These are phyloP conservation scores for Girardia tigrina DNA, from an alignment of 2,888 invertebrate species.

Conservation along the genomic window DNA sequence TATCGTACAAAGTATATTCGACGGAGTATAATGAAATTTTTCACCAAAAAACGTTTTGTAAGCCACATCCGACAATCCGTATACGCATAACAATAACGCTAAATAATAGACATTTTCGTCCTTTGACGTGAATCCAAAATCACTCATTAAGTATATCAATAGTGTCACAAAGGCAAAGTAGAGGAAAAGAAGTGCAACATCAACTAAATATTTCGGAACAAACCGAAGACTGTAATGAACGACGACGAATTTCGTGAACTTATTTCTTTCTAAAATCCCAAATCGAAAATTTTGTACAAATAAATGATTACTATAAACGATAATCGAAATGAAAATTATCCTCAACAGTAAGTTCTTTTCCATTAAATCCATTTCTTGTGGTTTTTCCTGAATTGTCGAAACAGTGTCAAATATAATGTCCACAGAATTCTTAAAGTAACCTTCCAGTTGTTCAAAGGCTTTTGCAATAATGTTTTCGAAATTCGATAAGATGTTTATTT, in stretches of 20 bases:
- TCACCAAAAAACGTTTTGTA: neutral
- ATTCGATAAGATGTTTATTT: constrained; percentile 1
- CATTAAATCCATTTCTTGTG: too few species aligned
- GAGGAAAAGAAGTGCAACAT: neutral
- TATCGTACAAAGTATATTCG: neutral
- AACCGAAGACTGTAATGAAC: neutral
- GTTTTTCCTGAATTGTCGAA: too few species aligned
- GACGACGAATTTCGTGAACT: neutral
- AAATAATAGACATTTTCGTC: neutral
- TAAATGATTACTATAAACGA: neutral
- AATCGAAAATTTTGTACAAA: neutral
- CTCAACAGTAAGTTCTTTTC: neutral
- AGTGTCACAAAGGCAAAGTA: neutral
- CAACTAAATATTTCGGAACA: neutral
- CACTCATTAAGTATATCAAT: neutral
- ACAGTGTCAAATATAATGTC: neutral
- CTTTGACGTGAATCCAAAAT: neutral
- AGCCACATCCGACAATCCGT: neutral
- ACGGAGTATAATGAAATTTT: neutral
- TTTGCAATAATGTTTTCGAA: neutral
- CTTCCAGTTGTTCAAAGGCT: neutral
- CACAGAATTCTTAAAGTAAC: neutral
- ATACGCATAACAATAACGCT: neutral
- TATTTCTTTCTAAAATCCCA: neutral
- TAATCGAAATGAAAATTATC: neutral